Conservation (phyloP, 2,888 invertebrate genomes). For the Ethmia dodecea region DNA sequence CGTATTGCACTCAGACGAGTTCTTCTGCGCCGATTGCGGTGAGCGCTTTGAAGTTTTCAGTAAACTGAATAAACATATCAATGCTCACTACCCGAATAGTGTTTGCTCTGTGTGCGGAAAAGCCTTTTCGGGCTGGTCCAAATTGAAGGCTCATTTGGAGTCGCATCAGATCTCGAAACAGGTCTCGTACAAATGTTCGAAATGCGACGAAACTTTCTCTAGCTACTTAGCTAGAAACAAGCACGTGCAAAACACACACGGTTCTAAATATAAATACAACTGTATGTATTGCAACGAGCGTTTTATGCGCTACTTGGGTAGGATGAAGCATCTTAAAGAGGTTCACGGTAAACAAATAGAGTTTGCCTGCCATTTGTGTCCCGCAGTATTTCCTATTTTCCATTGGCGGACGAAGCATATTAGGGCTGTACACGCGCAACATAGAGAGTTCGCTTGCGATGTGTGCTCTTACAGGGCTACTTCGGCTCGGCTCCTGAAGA, state of each 20-base stretch:
- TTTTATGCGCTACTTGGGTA: conserved; percentile 48
- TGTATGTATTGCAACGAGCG: conserved; percentile 52
- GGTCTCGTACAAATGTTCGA: conserved; percentile 41
- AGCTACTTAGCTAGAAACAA: conserved; percentile 48
- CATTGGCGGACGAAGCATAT: conserved; percentile 51
- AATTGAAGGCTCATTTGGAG: conserved; percentile 49
- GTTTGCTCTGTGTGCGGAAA: conserved; percentile 57
- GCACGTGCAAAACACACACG: conserved; percentile 47
- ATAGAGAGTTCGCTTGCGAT: conserved; percentile 39
- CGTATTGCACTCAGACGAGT: conserved; percentile 43
- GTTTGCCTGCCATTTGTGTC: conserved; percentile 40
- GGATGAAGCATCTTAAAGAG: conserved; percentile 54
- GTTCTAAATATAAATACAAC: conserved; percentile 44
- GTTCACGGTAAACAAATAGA: conserved; percentile 44
- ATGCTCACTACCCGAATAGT: conserved; percentile 56
- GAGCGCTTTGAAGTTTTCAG: conserved; percentile 59
- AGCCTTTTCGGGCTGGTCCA: conserved; percentile 52
- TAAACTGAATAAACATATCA: conserved; percentile 61
- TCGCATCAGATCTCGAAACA: conserved; percentile 52
- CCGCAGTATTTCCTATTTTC: conserved; percentile 53
- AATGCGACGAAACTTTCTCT: conserved; percentile 46
- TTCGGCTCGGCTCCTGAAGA: conserved; percentile 22
- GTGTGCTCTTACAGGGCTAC: conserved; percentile 39
- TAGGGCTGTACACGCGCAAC: conserved; percentile 52
- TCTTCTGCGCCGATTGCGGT: conserved; percentile 50